Evolutionary conservation across 2,113 vertebrate genomes (phyloP), one percentile per base, ranked within the genome.

Genomic region (Chaenogobius annularis): DNA sequence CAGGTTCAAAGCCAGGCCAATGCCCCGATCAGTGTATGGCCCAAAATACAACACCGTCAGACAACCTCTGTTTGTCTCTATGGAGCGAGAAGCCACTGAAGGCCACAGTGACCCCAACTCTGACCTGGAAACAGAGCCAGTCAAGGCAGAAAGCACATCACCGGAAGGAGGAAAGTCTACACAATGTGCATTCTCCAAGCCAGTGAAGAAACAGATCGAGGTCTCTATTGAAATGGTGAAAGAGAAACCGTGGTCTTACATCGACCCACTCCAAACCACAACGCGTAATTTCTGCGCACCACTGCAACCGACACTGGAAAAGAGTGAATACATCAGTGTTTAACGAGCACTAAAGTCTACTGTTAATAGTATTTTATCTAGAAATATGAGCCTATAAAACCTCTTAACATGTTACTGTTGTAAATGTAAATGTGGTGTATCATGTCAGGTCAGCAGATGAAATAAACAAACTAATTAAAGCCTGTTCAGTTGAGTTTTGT

Each of bases 1-100:
- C 10, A 65, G 0, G 6, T 98, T 98, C 89, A 95, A 91, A 86
- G 96, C 96, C 2, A 94, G 90, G 20, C 96, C 96, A 0, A 64
- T 96, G 79, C 97, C 97, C 26, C 92, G 55, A 47, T 92, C 83
- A 3, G 85, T 94, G 80, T 96, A 95, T 10, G 83, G 91, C 50
- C 61, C 85, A 23, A 78, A 78, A 13, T 50, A 81, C 37, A 89
- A 1, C 1, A 71, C 69, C n/a, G 47, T 22, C 46, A 50, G 13
- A n/a, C 23, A 84, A 73, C 31, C 67, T 8, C 59, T 81, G 35
- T 85, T 85, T 55, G 81, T 74, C 58, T 83, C 64, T 4, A 44
- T 90, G 74, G 72, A 86, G 73, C 75, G 74, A 31, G 86, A 75
- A 50, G 80, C 70, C 17, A 68, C 72, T 0, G 77, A 81, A 52